phyloP scores from a whole-genome alignment of 1,140 invertebrate genomes.

The Elymnias hypermnestra region DNA sequence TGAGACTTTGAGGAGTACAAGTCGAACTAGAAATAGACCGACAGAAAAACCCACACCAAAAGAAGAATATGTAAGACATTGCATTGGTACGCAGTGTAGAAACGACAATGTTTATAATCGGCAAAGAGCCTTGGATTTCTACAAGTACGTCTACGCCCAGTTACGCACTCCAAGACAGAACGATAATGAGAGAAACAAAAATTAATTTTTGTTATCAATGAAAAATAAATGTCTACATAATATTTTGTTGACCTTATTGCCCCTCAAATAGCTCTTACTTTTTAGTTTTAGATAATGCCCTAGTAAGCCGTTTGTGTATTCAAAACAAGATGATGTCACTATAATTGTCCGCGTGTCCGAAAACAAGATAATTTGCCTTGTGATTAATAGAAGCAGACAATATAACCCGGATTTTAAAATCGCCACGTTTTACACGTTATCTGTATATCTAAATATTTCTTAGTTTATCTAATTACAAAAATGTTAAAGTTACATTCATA shows the following conservation, averaged over 20 bases:
- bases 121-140: constrained; percentile 69
- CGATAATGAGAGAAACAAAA: constrained; percentile 38
- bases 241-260: constrained; percentile 23
- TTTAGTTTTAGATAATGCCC: not conserved
- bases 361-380: no score
- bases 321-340: no score
- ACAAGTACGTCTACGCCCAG: constrained; percentile 69
- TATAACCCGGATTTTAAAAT: no score
- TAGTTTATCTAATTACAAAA: no score
- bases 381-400: no score
- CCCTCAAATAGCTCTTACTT: constrained; percentile 11
- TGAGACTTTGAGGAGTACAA: constrained; percentile 55
- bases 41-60: constrained; percentile 29
- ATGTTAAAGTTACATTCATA: no score
- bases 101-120: constrained; percentile 54
- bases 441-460: no score
- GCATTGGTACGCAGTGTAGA: constrained; percentile 44
- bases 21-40: constrained; percentile 30
- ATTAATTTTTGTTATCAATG: constrained; percentile 32
- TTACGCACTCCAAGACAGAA: constrained; percentile 43
- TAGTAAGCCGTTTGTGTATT: not conserved
- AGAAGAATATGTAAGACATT: constrained; percentile 45
- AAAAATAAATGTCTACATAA: constrained; percentile 16
- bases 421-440: no score
- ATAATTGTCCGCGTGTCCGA: no score